These are phyloP conservation scores for Nycticorax nycticorax DNA, from an alignment of 2,113 vertebrate species.

Conservation along the genomic window DNA sequence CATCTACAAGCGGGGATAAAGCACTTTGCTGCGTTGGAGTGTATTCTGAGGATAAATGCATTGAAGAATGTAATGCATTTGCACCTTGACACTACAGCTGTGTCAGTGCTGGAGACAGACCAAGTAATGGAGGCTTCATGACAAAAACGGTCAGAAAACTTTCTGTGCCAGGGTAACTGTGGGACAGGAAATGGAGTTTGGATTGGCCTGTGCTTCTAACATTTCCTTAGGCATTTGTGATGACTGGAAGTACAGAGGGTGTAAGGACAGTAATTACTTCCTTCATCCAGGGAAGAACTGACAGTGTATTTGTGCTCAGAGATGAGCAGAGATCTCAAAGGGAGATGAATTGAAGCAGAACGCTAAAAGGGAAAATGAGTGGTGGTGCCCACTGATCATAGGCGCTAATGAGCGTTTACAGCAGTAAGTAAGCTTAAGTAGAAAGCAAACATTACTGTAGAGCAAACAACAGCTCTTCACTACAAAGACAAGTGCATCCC, in stretches of 20 bases:
- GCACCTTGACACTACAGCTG: conserved; percentile 47
- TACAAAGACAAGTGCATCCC: not conserved
- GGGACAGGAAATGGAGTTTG: not conserved
- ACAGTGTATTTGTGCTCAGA: not conserved
- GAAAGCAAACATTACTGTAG: not conserved
- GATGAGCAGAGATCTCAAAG: not conserved
- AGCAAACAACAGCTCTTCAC: not conserved
- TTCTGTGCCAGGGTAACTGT: not conserved
- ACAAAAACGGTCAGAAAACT: not conserved
- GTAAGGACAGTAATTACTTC: not conserved
- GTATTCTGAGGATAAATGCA: not conserved
- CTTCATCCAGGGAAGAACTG: not conserved
- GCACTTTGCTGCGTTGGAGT: not conserved
- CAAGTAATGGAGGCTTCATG: fast-evolving
- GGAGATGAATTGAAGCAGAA: not conserved
- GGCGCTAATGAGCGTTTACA: not conserved
- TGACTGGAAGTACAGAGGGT: not conserved
- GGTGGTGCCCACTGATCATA: not conserved
- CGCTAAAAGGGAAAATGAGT: not conserved
- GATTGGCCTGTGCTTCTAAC: not conserved
- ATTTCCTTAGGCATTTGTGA: not conserved
- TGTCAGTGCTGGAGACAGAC: not conserved
- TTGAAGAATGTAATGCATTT: conserved; percentile 23
- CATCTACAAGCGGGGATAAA: not conserved
- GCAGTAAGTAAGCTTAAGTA: not conserved